Conservation (phyloP, 2,113 vertebrate genomes). For the Microtus oregoni region DNA sequence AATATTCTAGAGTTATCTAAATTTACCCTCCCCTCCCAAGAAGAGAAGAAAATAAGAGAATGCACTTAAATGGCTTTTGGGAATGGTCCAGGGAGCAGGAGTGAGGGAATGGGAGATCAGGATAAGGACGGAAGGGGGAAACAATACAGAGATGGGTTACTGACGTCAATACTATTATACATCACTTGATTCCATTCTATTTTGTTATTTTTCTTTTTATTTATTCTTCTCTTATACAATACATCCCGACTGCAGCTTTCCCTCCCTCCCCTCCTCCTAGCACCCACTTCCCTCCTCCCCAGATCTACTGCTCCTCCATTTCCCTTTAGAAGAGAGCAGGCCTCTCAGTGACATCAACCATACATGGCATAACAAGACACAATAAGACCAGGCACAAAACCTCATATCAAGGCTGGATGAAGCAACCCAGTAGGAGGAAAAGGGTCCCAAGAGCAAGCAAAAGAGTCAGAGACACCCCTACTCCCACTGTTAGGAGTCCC, state of each 20-base stretch:
- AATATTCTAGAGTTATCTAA: background rate
- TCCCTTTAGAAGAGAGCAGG: background rate
- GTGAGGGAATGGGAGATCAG: background rate
- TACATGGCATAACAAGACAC: background rate
- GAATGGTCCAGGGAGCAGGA: background rate
- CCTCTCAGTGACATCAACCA: background rate
- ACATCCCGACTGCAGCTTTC: background rate
- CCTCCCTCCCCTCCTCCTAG: background rate
- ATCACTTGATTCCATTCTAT: background rate
- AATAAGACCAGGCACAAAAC: background rate
- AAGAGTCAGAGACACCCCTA: background rate
- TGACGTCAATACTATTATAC: background rate
- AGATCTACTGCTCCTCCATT: background rate
- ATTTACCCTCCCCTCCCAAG: background rate
- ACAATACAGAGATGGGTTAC: background rate
- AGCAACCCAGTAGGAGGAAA: background rate
- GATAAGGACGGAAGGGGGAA: background rate
- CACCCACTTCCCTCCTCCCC: background rate
- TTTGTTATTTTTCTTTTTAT: background rate
- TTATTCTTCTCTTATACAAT: background rate
- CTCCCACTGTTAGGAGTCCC: background rate
- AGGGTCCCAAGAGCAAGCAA: background rate
- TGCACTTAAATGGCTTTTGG: background rate
- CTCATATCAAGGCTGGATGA: background rate
- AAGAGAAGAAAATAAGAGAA: background rate